A percentile compares a stretch with the other conserved stretches of the same genome.
Evolutionary conservation across 1,140 invertebrate species (phyloP).

Genomic region (Chionoecetes opilio): DNA sequence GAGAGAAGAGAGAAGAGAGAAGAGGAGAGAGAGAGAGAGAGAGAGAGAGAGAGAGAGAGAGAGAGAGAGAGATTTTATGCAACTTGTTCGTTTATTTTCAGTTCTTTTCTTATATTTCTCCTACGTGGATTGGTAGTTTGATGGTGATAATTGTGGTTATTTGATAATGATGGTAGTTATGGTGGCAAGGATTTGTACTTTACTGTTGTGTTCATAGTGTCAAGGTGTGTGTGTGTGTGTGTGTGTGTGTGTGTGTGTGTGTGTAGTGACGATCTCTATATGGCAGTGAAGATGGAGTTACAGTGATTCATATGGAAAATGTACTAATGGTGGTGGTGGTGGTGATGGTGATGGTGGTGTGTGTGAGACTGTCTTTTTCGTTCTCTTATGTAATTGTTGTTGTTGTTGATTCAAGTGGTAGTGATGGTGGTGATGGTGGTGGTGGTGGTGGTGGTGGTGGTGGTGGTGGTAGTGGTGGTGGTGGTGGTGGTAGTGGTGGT

Average conservation of each 20-base stretch:
- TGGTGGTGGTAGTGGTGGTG: no score
- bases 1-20: slow-evolving; percentile 33
- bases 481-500: no score
- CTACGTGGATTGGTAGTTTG: not conserved
- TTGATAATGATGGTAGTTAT: not conserved
- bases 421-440: not conserved
- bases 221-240: not conserved
- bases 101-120: not conserved
- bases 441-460: no score
- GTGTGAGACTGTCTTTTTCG: not conserved
- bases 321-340: not conserved
- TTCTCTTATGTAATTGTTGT: not conserved
- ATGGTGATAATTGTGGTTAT: not conserved
- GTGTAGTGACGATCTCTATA: not conserved
- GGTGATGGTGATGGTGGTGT: not conserved
- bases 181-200: not conserved
- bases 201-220: not conserved
- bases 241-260: no score
- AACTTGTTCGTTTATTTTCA: not conserved
- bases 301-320: no score
- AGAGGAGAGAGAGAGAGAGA: not conserved
- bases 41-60: slow-evolving; percentile 8
- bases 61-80: not conserved
- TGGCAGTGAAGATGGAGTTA: not conserved
- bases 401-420: not conserved